These are phyloP conservation scores for Andrena flavipes DNA, from an alignment of 2,888 invertebrate genomes.

Conservation along the genomic window DNA sequence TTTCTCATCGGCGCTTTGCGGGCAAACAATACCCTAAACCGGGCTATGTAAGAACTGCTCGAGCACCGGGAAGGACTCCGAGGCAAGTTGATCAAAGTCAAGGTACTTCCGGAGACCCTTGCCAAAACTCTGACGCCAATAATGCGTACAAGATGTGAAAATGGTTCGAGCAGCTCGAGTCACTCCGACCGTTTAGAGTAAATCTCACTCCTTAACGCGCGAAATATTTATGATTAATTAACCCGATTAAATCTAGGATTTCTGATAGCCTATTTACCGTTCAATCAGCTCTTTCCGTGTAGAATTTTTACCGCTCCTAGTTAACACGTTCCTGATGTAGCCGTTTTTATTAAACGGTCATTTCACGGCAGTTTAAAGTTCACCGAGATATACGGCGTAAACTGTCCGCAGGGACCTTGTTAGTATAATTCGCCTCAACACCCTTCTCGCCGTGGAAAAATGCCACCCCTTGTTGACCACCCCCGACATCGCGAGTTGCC, in stretches of 20 bases:
- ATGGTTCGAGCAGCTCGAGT: not conserved
- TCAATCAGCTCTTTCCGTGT: too few relatives aligned
- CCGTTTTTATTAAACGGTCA: conserved; percentile 68
- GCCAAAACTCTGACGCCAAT: conserved; percentile 56
- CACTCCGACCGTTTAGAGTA: conserved; percentile 16
- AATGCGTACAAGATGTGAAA: conserved; percentile 51
- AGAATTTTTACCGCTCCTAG: not conserved
- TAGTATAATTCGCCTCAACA: conserved; percentile 80
- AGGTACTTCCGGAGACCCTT: conserved; percentile 62
- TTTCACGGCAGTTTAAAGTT: conserved; percentile 74
- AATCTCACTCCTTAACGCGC: not conserved
- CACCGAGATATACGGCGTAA: conserved; percentile 80
- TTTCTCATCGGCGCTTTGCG: conserved; percentile 79
- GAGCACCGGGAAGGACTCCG: conserved; percentile 55
- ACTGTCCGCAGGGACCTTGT: conserved; percentile 84
- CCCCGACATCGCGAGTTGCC: conserved; percentile 36
- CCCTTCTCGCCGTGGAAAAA: conserved; percentile 55
- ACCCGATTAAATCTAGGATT: not conserved
- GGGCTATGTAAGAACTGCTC: conserved; percentile 74
- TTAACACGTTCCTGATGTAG: too few relatives aligned
- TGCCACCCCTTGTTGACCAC: conserved; percentile 56
- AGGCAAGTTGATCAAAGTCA: conserved; percentile 81
- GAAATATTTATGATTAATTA: not conserved
- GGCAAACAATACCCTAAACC: conserved; percentile 79
- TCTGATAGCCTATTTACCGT: too few relatives aligned